Conservation (phyloP, 2,888 invertebrate genomes). For the Pristionchus maxplancki region DNA sequence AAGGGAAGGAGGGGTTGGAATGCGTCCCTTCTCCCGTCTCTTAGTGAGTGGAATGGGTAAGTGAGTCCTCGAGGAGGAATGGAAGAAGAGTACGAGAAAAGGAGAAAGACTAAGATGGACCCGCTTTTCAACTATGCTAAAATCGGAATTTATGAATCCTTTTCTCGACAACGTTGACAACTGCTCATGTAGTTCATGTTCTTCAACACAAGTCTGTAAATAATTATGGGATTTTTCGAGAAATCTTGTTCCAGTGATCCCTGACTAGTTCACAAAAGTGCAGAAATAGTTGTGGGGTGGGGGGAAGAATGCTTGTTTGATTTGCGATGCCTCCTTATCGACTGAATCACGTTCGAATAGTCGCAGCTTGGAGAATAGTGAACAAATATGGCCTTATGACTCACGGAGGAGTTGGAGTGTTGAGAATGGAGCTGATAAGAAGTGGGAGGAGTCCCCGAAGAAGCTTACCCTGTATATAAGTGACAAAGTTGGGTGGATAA, state of each 20-base stretch:
- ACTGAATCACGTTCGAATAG: conserved; percentile 39
- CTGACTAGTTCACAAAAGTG: background rate
- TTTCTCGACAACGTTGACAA: too few species aligned
- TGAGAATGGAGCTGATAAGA: conserved; percentile 21
- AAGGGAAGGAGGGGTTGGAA: background rate
- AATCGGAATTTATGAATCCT: background rate
- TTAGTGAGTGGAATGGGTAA: background rate
- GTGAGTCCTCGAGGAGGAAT: background rate
- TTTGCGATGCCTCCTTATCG: conserved; percentile 30
- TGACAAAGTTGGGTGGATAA: background rate
- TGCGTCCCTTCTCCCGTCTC: background rate
- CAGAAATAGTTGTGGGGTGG: background rate
- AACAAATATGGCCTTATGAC: background rate
- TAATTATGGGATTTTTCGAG: too few species aligned
- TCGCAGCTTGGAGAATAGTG: conserved; percentile 21
- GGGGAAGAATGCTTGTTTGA: background rate
- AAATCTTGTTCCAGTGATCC: background rate
- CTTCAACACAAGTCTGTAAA: too few species aligned
- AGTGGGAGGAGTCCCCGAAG: background rate
- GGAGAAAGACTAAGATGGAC: background rate
- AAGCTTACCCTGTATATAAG: background rate
- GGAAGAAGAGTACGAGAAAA: background rate
- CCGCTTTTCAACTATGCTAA: background rate
- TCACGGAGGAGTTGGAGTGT: background rate
- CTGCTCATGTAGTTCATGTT: too few species aligned